Conservation (phyloP, 1,140 invertebrate genomes). For the Protaetia brevitarsis region DNA sequence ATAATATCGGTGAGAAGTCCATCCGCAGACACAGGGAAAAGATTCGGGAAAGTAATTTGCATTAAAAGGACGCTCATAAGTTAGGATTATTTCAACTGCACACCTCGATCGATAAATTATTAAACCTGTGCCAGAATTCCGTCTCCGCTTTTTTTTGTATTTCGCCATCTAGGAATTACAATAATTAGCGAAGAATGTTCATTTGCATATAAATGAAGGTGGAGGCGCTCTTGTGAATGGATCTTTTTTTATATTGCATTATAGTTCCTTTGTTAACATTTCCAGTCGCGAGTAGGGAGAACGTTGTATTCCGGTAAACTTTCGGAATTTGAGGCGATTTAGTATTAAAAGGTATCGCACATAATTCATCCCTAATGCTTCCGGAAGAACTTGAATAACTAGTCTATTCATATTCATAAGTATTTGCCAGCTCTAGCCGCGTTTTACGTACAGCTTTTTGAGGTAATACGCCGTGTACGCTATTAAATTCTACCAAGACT, state of each 20-base stretch:
- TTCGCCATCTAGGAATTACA: neutral
- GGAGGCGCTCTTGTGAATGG: neutral
- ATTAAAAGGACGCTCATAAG: too few relatives aligned
- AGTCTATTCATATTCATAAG: neutral
- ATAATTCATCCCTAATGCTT: constrained; percentile 13
- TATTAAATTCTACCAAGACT: neutral
- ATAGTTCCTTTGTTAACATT: constrained; percentile 11
- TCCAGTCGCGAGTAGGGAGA: neutral
- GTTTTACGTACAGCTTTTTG: neutral
- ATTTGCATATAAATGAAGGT: constrained; percentile 17
- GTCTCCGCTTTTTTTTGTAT: neutral
- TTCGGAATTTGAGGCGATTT: neutral
- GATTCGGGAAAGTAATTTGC: too few relatives aligned
- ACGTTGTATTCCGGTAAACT: constrained; percentile 8
- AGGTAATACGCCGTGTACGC: neutral
- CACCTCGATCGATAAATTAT: neutral
- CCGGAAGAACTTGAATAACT: constrained; percentile 6
- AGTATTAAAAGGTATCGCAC: constrained; percentile 11
- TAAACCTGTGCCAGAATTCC: neutral
- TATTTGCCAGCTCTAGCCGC: neutral
- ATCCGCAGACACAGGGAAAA: too few relatives aligned
- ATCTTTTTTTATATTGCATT: neutral
- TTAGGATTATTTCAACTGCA: too few relatives aligned
- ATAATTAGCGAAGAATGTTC: constrained; percentile 15
- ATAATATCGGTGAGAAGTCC: too few relatives aligned